These are phyloP conservation scores for Podabrus alpinus DNA, from an alignment of 2,888 invertebrate genomes.

Conservation along the genomic window DNA sequence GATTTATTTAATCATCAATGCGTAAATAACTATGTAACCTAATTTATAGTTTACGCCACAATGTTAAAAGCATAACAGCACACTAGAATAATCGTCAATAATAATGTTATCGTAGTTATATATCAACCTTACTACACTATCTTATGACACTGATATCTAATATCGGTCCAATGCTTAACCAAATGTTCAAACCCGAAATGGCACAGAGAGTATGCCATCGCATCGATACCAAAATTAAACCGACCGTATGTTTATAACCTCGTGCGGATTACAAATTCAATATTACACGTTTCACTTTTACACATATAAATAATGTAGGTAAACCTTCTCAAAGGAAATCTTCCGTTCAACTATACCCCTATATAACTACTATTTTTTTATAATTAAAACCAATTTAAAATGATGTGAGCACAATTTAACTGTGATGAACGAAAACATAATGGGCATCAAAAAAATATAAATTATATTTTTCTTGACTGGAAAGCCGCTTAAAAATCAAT, in stretches of 20 bases:
- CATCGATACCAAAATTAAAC: conserved; percentile 8
- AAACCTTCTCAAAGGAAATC: not conserved
- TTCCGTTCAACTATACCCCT: not conserved
- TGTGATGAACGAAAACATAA: not conserved
- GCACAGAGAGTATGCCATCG: conserved; percentile 4
- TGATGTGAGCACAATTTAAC: not conserved
- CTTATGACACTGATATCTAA: conserved; percentile 22
- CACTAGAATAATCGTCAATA: conserved; percentile 27
- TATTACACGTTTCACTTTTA: not conserved
- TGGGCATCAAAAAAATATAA: not conserved
- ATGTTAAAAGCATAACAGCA: conserved; percentile 10
- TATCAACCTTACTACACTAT: conserved; percentile 21
- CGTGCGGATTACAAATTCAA: not conserved
- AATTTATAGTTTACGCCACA: conserved; percentile 20
- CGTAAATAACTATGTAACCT: conserved; percentile 23
- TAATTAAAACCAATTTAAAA: not conserved
- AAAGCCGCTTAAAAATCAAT: conserved; percentile 1
- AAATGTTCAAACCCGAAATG: conserved; percentile 22
- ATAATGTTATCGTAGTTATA: conserved; percentile 21
- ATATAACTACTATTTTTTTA: not conserved
- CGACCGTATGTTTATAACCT: conserved; percentile 9
- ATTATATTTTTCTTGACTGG: not conserved
- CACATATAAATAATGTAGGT: not conserved
- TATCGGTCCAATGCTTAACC: conserved; percentile 21
- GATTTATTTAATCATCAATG: conserved; percentile 26